phyloP scores from a whole-genome alignment of 2,888 invertebrate genomes.

The Rotaria sp. region DNA sequence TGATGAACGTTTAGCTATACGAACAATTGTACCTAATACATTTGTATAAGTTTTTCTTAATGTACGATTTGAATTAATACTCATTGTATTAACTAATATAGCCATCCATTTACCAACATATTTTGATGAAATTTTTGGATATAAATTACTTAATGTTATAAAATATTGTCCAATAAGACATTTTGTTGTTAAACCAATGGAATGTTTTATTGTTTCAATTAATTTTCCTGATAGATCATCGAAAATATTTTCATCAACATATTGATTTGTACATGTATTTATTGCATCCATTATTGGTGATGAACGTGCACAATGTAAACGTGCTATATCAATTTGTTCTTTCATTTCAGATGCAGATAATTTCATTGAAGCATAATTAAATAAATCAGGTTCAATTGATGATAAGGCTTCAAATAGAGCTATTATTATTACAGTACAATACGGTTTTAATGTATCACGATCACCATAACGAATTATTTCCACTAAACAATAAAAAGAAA shows the following conservation, averaged over 20 bases:
- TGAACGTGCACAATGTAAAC: constrained; percentile 62
- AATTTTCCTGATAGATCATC: constrained; percentile 71
- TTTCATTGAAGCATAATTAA: constrained; percentile 72
- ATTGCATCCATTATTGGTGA: constrained; percentile 82
- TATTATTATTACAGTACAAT: constrained; percentile 71
- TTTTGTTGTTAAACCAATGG: constrained; percentile 75
- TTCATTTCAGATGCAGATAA: constrained; percentile 64
- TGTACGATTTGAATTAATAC: constrained; percentile 70
- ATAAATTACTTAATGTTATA: constrained; percentile 53
- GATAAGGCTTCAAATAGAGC: constrained; percentile 69
- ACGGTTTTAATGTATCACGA: constrained; percentile 69
- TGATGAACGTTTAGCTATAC: constrained; percentile 69
- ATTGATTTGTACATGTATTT: constrained; percentile 56
- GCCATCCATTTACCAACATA: constrained; percentile 62
- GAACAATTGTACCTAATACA: constrained; percentile 73
- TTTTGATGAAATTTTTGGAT: constrained; percentile 60
- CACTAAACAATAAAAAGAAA: background rate
- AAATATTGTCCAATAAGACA: constrained; percentile 52
- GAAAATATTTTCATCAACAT: constrained; percentile 68
- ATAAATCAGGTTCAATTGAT: constrained; percentile 71
- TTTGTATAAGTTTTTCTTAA: constrained; percentile 75
- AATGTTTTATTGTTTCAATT: constrained; percentile 68
- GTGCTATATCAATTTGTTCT: constrained; percentile 61
- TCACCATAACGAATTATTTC: constrained; percentile 55
- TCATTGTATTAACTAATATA: constrained; percentile 68